Base-by-base conservation (phyloP, 2,888 invertebrate species). In the Cantharis lateralis region DNA sequence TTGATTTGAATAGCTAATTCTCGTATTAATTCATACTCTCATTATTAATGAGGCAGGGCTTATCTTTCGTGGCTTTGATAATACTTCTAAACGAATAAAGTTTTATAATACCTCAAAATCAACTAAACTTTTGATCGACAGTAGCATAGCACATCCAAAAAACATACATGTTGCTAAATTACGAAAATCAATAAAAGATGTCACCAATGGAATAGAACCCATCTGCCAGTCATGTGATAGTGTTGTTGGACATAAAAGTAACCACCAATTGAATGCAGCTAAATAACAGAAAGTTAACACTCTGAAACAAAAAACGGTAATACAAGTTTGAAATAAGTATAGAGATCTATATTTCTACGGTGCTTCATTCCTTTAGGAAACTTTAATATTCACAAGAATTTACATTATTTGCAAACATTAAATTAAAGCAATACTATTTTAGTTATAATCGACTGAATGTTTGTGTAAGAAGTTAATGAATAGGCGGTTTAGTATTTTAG, bases 161-260 rank as follows among this genome's bases (percentile, higher is more conserved):
- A 94, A 93, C 15, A 93, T 90, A 81, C 92, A 91, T 0, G 95
- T 94, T 76, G 93, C 91, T 75, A 95, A 85, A 87, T 95, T 96
- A 82, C 96, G 89, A 1, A 90, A 89, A 86, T 96, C 96, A 83
- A 91, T 91, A 15, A 93, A 87, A 63, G 92, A 91, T 70, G 94
- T 92, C 81, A 96, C 91, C 78, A 96, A 89, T 18, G 95, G 95
- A 78, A 96, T 93, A 13, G 95, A 95, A 7, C 95, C 95, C 93
- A 95, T 94, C 89, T 96, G 96, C 96, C 96, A 96, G 88, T 96
- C 96, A 86, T 96, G 96, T 82, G 95, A 94, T 68, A 96, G 90
- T 0, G 92, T 92, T 84, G 92, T 91, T 0, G 96, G 96, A 81
- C 93, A 94, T 72, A 96, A 88, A n/a, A 96, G 89, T 79, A 96